phyloP scores from a whole-genome alignment of 64 coral and sea anemone species.

The Dendrophyllia cribrosa region DNA sequence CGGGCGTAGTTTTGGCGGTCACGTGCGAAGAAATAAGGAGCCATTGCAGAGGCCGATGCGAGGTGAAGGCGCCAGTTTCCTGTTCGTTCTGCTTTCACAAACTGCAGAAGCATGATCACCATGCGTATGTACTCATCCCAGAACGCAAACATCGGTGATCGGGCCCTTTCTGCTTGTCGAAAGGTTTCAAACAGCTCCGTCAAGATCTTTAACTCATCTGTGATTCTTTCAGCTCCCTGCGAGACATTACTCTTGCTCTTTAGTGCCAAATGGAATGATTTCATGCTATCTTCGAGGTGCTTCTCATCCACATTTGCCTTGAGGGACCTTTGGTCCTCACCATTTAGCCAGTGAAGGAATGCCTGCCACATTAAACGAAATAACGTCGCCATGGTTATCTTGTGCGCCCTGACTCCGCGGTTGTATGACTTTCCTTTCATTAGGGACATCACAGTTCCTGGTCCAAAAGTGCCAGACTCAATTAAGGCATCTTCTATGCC shows the following conservation, averaged over 20 bases:
- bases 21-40: too few species aligned
- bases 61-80: too few species aligned
- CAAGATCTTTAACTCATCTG: background rate
- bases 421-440: constrained; percentile 52
- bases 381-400: constrained; percentile 54
- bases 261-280: background rate
- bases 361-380: constrained; percentile 44
- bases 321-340: background rate
- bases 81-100: constrained; percentile 40
- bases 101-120: constrained; percentile 40
- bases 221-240: background rate
- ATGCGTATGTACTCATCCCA: constrained; percentile 47
- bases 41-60: too few species aligned
- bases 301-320: background rate
- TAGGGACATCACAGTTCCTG: background rate
- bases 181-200: constrained; percentile 26
- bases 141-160: constrained; percentile 34
- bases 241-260: background rate
- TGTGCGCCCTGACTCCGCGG: constrained; percentile 49
- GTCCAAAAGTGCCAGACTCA: constrained; percentile 44
- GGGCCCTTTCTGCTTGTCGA: constrained; percentile 1
- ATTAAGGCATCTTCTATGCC: constrained; percentile 53
- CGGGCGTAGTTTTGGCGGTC: too few species aligned
- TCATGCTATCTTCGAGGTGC: background rate
- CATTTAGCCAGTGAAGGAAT: constrained; percentile 24